A percentile compares a stretch with the other conserved stretches of the same genome.
Conservation (phyloP, 2,113 vertebrate species). For the Lepus timidus region DNA sequence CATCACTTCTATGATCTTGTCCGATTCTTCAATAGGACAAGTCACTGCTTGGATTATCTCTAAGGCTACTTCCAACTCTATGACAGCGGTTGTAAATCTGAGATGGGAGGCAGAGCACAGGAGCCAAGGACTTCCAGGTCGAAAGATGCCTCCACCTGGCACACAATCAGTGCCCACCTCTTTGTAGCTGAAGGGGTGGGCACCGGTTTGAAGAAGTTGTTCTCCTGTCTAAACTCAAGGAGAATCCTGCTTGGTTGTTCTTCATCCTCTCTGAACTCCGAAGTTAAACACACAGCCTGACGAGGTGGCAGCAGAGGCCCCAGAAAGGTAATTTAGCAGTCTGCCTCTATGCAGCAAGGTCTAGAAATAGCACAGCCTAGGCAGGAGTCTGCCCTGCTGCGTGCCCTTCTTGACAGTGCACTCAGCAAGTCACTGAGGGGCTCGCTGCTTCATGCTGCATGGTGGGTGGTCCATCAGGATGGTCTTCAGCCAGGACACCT, state of each 20-base stretch:
- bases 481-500: not conserved
- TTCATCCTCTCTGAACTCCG: constrained; percentile 1
- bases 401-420: constrained; percentile 47
- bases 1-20: not conserved
- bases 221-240: constrained; percentile 36
- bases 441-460: not conserved
- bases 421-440: constrained; percentile 30
- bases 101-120: not conserved
- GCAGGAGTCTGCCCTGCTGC: constrained; percentile 62
- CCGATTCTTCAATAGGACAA: not conserved
- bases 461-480: constrained; percentile 63
- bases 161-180: not conserved
- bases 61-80: not conserved
- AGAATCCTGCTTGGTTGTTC: constrained; percentile 3
- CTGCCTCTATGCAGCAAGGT: not conserved
- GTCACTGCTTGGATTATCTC: not conserved
- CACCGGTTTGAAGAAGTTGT: not conserved
- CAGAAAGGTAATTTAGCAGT: constrained; percentile 45
- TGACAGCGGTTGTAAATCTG: not conserved
- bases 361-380: constrained; percentile 49
- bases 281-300: not conserved
- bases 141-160: not conserved
- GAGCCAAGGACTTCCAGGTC: not conserved
- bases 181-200: not conserved
- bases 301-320: not conserved